These are phyloP conservation scores for Epinephelus moara DNA, from an alignment of 2,113 vertebrate species.

Conservation along the genomic window DNA sequence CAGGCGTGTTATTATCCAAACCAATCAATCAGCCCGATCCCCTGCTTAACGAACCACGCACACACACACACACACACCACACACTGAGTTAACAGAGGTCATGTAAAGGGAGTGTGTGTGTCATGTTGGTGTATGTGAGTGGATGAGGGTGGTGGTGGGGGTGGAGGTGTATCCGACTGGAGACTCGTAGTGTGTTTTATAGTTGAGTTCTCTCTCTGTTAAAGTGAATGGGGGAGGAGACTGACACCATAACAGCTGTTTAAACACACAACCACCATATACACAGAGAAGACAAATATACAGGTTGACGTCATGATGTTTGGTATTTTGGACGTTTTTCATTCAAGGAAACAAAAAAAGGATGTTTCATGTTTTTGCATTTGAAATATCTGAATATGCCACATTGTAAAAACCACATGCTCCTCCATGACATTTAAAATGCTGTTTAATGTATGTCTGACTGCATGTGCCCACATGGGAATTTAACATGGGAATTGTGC, in stretches of 20 bases:
- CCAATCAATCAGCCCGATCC: slow-evolving; percentile 63
- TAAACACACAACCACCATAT: slow-evolving; percentile 9
- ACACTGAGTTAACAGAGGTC: slow-evolving; percentile 26
- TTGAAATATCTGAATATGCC: too few relatives aligned
- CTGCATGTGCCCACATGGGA: too few relatives aligned
- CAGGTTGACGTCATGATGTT: too few relatives aligned
- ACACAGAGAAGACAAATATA: slow-evolving; percentile 7
- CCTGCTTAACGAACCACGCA: slow-evolving; percentile 57
- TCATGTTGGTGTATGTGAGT: slow-evolving; percentile 7
- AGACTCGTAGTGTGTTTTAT: neutral
- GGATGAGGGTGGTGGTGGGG: neutral
- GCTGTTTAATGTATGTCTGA: too few relatives aligned
- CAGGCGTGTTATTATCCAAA: slow-evolving; percentile 58
- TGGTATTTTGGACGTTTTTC: too few relatives aligned
- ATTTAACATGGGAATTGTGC: too few relatives aligned
- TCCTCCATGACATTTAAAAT: too few relatives aligned
- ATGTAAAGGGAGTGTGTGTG: slow-evolving; percentile 37
- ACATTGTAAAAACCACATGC: too few relatives aligned
- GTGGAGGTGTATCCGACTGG: slow-evolving; percentile 39
- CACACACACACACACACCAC: slow-evolving; percentile 35
- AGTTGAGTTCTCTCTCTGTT: neutral
- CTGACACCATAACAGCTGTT: neutral
- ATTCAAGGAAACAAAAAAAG: too few relatives aligned
- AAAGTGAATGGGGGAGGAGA: slow-evolving; percentile 11
- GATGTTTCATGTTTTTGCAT: too few relatives aligned